Evolutionary conservation across 2,888 invertebrate genomes (phyloP), one percentile per base, ranked within the genome.

Genomic region (Ephialtes manifestator): DNA sequence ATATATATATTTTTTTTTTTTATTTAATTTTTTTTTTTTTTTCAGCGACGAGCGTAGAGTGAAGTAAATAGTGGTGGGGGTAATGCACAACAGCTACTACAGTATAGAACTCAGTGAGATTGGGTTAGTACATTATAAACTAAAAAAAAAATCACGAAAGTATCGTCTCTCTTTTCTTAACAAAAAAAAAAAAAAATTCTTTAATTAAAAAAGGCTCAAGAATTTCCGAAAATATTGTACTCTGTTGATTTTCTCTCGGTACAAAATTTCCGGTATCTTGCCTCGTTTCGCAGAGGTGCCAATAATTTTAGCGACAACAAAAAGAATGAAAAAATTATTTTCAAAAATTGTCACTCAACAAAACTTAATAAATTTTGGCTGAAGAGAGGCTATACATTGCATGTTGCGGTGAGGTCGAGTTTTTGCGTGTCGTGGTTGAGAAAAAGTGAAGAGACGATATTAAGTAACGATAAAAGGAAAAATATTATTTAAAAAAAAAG

Each of bases 341-440:
- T 11, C 13, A 35, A 28, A 58, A n/a, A n/a, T 1, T 58, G 13
- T 10, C 4, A 35, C 53, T 31, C 18, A 31, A 60, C 10, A 39
- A 46, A 53, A 28, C 28, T 48, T 28, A 24, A 83, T 20, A 63
- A 28, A 71, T 51, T 39, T 70, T 67, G 58, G 24, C 51, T 48
- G 51, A 81, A 79, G 75, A 83, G 78, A 86, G 86, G 85, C 86
- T 84, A 86, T 85, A 85, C 85, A 80, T 88, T 86, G 85, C 85
- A 84, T 74, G 83, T 87, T 79, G 87, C 86, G 79, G 79, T 88
- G 88, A 87, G 82, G 80, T 86, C 84, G 84, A 86, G 83, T 84
- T 74, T 74, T 85, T 83, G 88, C 86, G 87, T 86, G 86, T 85
- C 82, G 87, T 87, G 87, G 84, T 85, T 84, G 68, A 87, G 83